Evolutionary conservation across 2,113 vertebrate species (phyloP).

Genomic region (Strix uralensis): DNA sequence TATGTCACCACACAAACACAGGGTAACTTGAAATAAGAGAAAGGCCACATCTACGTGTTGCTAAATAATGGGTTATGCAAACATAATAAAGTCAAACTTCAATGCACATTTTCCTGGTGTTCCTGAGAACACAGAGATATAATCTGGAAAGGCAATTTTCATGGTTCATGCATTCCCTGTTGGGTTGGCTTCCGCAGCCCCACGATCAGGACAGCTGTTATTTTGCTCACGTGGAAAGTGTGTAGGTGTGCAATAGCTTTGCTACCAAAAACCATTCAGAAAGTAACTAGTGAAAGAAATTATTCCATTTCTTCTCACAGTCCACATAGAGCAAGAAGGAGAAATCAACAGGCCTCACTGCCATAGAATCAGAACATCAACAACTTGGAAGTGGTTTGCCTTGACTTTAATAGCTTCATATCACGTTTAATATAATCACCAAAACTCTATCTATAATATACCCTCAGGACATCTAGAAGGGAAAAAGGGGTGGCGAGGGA

Average conservation of each 20-base stretch:
- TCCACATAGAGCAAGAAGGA: not conserved
- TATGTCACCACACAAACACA: not conserved
- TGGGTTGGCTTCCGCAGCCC: not conserved
- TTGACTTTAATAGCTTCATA: not conserved
- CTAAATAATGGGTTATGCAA: not conserved
- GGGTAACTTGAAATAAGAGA: not conserved
- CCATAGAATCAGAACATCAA: not conserved
- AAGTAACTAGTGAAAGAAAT: not conserved
- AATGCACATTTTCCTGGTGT: not conserved
- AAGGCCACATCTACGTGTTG: not conserved
- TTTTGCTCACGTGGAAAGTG: not conserved
- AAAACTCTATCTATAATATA: not conserved
- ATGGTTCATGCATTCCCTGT: not conserved
- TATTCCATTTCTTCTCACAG: not conserved
- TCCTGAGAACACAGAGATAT: not conserved
- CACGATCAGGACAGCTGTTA: not conserved
- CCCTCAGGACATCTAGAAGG: not conserved
- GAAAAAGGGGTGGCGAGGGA: not conserved
- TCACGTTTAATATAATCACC: not conserved
- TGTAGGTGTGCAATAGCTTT: not conserved
- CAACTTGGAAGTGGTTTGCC: not conserved
- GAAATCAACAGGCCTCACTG: not conserved
- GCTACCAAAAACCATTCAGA: not conserved
- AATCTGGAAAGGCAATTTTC: constrained; percentile 20
- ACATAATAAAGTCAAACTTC: constrained; percentile 13